Evolutionary conservation across 2,888 invertebrate species (phyloP).

Genomic region (Ellobium chinense): DNA sequence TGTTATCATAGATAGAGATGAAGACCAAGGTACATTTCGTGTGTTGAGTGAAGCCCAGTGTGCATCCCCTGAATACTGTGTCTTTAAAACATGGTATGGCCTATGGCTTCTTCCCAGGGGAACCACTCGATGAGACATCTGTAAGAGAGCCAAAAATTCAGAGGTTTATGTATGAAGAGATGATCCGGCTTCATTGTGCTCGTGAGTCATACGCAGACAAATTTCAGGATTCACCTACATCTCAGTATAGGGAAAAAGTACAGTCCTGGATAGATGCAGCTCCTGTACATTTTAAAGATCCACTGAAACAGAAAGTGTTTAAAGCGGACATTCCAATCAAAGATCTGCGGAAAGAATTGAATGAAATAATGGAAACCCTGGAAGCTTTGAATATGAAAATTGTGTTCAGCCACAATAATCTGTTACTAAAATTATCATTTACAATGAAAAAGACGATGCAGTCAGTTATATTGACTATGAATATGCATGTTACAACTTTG

Average conservation of each 20-base stretch:
- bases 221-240: slow-evolving; percentile 72
- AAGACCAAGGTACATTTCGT: slow-evolving; percentile 81
- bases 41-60: slow-evolving; percentile 83
- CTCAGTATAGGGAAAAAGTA: slow-evolving; percentile 88
- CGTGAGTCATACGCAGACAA: slow-evolving; percentile 58
- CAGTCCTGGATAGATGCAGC: slow-evolving; percentile 77
- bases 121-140: slow-evolving; percentile 75
- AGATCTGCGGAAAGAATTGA: slow-evolving; percentile 63
- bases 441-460: slow-evolving; percentile 83
- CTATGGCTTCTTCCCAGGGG: slow-evolving; percentile 89
- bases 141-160: slow-evolving; percentile 69
- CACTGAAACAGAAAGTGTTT: slow-evolving; percentile 84
- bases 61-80: slow-evolving; percentile 92
- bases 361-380: slow-evolving; percentile 86
- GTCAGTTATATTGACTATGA: slow-evolving; percentile 98
- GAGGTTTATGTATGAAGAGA: slow-evolving; percentile 85
- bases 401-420: slow-evolving; percentile 98
- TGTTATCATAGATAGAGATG: slow-evolving; percentile 92
- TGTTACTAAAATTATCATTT: slow-evolving; percentile 95
- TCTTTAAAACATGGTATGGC: slow-evolving; percentile 96
- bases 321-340: slow-evolving; percentile 53
- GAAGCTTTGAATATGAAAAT: slow-evolving; percentile 83
- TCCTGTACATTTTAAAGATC: slow-evolving; percentile 81
- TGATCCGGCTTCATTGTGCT: slow-evolving; percentile 82
- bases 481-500: slow-evolving; percentile 95